phyloP scores from a whole-genome alignment of 2,113 vertebrate genomes.

The Probosciger aterrimus region DNA sequence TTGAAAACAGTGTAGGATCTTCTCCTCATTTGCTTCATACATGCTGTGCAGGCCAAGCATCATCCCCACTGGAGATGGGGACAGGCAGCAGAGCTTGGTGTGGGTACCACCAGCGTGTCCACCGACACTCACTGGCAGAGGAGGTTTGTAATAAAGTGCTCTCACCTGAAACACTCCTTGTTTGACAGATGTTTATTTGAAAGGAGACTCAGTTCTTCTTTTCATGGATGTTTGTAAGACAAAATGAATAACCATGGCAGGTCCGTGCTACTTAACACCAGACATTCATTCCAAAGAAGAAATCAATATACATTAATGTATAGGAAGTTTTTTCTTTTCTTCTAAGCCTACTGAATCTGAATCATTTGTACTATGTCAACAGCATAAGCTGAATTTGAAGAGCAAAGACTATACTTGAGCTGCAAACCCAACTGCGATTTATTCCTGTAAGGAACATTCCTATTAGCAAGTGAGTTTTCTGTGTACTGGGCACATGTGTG shows the following conservation, averaged over 20 bases:
- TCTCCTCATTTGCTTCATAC: not conserved
- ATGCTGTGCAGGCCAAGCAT: not conserved
- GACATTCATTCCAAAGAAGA: not conserved
- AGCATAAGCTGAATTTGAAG: not conserved
- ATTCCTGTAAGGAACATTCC: not conserved
- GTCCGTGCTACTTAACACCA: not conserved
- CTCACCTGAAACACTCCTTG: not conserved
- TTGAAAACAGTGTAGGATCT: not conserved
- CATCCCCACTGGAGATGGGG: rapidly evolving
- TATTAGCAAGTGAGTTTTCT: not conserved
- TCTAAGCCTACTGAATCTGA: not conserved
- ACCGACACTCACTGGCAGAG: not conserved
- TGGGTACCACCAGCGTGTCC: not conserved
- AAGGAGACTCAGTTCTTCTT: not conserved
- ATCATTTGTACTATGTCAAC: not conserved
- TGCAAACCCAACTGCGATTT: not conserved
- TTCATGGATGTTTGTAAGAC: not conserved
- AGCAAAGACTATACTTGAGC: not conserved
- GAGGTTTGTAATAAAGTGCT: not conserved
- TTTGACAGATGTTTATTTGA: not conserved
- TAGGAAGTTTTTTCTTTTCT: not conserved
- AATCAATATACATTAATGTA: not conserved
- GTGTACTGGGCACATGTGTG: not conserved
- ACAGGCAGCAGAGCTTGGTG: not conserved
- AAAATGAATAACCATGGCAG: not conserved